A percentile compares a stretch with the other conserved stretches of the same genome.
phyloP scores from a whole-genome alignment of 2,888 invertebrate genomes.

The Pyralis farinalis region DNA sequence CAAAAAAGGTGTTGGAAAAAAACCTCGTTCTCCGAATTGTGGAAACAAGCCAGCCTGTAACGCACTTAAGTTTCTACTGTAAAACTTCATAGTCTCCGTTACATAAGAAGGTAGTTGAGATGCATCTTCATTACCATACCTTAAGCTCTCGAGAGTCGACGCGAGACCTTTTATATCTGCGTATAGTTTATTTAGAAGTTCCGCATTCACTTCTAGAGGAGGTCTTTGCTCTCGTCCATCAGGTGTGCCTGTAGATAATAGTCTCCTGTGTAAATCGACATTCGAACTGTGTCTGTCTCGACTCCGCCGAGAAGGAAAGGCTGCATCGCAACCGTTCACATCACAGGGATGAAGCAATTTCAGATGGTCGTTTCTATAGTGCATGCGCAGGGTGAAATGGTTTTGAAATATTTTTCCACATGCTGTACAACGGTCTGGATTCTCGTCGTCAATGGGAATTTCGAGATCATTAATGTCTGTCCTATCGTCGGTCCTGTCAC shows the following conservation, averaged over 20 bases:
- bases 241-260: conserved; percentile 64
- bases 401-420: conserved; percentile 95
- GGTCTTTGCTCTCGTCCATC: conserved; percentile 79
- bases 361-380: conserved; percentile 94
- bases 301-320: conserved; percentile 91
- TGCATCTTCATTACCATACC: conserved; percentile 71
- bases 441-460: conserved; percentile 93
- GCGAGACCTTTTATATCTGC: conserved; percentile 86
- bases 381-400: conserved; percentile 93
- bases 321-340: conserved; percentile 94
- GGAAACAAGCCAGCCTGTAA: conserved; percentile 68
- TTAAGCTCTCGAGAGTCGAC: conserved; percentile 83
- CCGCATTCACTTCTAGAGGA: conserved; percentile 86
- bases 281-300: conserved; percentile 82
- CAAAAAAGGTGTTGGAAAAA: conserved; percentile 67
- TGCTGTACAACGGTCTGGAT: conserved; percentile 91
- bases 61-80: conserved; percentile 67
- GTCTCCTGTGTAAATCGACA: conserved; percentile 75
- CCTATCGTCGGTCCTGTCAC: conserved; percentile 64
- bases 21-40: conserved; percentile 62
- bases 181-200: conserved; percentile 91
- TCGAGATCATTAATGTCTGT: conserved; percentile 81
- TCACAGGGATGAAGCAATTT: conserved; percentile 94
- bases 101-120: conserved; percentile 68
- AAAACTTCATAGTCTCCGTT: conserved; percentile 75